A percentile compares a stretch with the other conserved stretches of the same genome.
Conservation (phyloP, 2,113 vertebrate species). For the Recurvirostra avosetta region DNA sequence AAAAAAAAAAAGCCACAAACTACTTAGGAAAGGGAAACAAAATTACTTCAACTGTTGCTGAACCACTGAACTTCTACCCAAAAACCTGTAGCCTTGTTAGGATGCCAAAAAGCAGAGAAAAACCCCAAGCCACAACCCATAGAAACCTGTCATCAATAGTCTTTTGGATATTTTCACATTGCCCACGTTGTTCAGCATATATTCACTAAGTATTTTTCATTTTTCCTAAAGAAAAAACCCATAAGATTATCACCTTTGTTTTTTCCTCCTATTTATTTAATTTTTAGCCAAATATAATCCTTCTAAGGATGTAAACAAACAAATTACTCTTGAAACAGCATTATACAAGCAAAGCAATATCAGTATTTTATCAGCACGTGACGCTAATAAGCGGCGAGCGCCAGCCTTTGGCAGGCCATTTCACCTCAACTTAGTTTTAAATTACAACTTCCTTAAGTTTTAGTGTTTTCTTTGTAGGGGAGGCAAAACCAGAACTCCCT, state of each 20-base stretch:
- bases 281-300: not conserved
- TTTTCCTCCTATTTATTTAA: not conserved
- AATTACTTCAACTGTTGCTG: not conserved
- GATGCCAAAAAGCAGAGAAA: not conserved
- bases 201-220: not conserved
- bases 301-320: not conserved
- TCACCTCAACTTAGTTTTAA: not conserved
- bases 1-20: not conserved
- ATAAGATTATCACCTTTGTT: not conserved
- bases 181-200: not conserved
- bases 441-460: not conserved
- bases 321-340: not conserved
- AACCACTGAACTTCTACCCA: not conserved
- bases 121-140: not conserved
- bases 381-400: fast-evolving
- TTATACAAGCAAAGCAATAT: not conserved
- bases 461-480: fast-evolving
- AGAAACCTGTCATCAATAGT: too few species aligned
- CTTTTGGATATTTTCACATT: too few species aligned
- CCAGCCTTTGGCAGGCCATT: not conserved
- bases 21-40: not conserved
- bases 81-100: not conserved
- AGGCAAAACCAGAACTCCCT: not conserved
- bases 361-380: fast-evolving
- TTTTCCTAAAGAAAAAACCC: not conserved